Conservation (phyloP, 2,797 vertebrate genomes). For the Rhynchotus rufescens region DNA sequence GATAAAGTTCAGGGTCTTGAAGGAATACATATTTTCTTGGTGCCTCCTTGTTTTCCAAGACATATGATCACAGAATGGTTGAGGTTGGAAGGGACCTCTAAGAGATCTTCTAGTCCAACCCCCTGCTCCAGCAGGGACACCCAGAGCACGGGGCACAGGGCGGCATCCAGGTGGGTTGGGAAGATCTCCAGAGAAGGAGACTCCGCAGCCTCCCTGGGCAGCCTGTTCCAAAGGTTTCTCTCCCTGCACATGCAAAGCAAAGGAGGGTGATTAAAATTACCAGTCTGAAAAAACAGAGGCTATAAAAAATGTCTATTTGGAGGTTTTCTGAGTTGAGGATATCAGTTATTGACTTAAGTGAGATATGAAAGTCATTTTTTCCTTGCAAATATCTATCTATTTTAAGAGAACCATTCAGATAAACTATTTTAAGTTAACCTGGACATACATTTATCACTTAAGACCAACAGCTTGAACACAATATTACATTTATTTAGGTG, state of each 20-base stretch:
- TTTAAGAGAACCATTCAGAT: not conserved
- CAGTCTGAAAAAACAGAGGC: not conserved
- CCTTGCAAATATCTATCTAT: not conserved
- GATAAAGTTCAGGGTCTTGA: not conserved
- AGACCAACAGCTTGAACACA: not conserved
- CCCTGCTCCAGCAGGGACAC: no score
- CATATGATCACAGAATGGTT: not conserved
- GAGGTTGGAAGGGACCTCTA: no score
- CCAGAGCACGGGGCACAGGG: no score
- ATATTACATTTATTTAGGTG: not conserved
- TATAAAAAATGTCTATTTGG: not conserved
- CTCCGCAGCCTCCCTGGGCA: no score
- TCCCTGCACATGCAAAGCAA: not conserved
- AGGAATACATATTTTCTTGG: not conserved
- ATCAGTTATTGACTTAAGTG: not conserved
- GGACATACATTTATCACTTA: not conserved
- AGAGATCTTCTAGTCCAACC: no score
- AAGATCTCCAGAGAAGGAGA: no score
- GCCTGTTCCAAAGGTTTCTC: not conserved
- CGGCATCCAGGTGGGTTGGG: no score
- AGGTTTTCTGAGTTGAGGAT: not conserved
- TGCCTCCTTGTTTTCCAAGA: not conserved
- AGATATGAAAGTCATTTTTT: not conserved
- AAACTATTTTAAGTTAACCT: not conserved
- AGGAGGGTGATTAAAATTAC: not conserved